phyloP scores from a whole-genome alignment of 2,113 vertebrate species.

The Amphilophus citrinellus region DNA sequence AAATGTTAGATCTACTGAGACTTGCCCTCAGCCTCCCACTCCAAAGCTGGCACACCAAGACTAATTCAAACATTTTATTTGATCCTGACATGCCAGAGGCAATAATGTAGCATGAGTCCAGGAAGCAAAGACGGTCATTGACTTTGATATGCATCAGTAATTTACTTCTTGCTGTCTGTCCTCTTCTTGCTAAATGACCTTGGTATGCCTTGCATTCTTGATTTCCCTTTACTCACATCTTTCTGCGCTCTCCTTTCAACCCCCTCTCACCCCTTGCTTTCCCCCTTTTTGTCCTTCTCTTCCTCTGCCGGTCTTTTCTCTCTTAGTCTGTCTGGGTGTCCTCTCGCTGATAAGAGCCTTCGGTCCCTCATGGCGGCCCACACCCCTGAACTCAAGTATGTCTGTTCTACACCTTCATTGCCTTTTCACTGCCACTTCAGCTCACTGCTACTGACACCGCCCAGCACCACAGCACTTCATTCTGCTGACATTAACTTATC shows the following conservation, averaged over 20 bases:
- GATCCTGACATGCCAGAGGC: constrained; percentile 58
- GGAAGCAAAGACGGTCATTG: constrained; percentile 52
- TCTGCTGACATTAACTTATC: constrained; percentile 57
- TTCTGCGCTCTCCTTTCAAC: constrained; percentile 48
- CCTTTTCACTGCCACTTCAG: constrained; percentile 63
- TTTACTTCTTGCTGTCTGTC: constrained; percentile 70
- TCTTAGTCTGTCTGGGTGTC: constrained; percentile 99
- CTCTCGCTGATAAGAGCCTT: constrained; percentile 99
- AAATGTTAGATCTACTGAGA: constrained; percentile 27
- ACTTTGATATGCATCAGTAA: constrained; percentile 70
- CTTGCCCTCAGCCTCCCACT: constrained; percentile 2
- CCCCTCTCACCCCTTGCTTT: constrained; percentile 17
- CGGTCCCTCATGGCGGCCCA: constrained; percentile 99
- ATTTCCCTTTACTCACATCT: constrained; percentile 77
- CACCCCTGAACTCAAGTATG: constrained; percentile 99
- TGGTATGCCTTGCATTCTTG: constrained; percentile 75
- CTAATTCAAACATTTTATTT: constrained; percentile 66
- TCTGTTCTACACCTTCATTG: constrained; percentile 85
- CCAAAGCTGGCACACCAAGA: constrained; percentile 18
- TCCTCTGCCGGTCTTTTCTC: constrained; percentile 73
- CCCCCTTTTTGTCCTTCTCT: constrained; percentile 41
- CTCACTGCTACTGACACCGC: constrained; percentile 49
- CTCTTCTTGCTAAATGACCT: constrained; percentile 73
- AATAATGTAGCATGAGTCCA: constrained; percentile 45
- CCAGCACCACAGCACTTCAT: constrained; percentile 24